Conservation (phyloP, 92 coral and sea anemone species). For the Bergia puertoricense region DNA sequence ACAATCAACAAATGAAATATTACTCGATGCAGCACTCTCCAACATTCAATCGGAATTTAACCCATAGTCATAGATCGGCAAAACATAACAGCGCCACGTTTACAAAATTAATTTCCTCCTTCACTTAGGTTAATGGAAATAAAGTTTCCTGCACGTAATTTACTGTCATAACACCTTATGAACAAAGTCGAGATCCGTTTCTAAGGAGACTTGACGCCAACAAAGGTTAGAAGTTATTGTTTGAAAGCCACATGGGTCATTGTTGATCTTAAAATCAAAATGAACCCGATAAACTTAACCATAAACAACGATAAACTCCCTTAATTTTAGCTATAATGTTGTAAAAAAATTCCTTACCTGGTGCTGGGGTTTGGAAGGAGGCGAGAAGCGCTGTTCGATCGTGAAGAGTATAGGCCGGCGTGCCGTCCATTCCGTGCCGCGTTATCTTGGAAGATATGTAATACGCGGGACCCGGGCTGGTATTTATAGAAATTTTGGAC, state of each 20-base stretch:
- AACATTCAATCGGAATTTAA: too few species aligned
- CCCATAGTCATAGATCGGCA: not conserved
- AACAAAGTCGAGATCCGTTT: conserved; percentile 25
- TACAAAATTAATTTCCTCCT: not conserved
- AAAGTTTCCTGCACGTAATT: not conserved
- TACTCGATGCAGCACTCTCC: not conserved
- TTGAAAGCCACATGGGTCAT: conserved; percentile 33
- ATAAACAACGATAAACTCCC: conserved; percentile 12
- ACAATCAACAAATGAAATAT: not conserved
- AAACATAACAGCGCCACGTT: not conserved
- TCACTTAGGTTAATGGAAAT: not conserved
- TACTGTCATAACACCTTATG: not conserved
- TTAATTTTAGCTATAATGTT: not conserved
- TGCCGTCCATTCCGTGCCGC: conserved; percentile 81
- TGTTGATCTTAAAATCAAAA: conserved; percentile 23
- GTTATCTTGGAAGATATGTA: conserved; percentile 67
- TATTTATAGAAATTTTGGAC: conserved; percentile 35
- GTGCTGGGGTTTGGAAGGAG: conserved; percentile 86
- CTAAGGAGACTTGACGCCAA: conserved; percentile 38
- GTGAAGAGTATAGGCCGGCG: conserved; percentile 77
- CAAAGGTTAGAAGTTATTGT: conserved; percentile 23
- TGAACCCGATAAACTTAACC: not conserved
- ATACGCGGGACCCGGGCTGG: conserved; percentile 86
- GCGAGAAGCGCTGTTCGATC: conserved; percentile 64
- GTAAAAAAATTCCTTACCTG: conserved; percentile 61